A percentile compares a stretch with the other conserved stretches of the same genome.
Conservation (phyloP, 2,888 invertebrate species). For the Xiphydria camelus region DNA sequence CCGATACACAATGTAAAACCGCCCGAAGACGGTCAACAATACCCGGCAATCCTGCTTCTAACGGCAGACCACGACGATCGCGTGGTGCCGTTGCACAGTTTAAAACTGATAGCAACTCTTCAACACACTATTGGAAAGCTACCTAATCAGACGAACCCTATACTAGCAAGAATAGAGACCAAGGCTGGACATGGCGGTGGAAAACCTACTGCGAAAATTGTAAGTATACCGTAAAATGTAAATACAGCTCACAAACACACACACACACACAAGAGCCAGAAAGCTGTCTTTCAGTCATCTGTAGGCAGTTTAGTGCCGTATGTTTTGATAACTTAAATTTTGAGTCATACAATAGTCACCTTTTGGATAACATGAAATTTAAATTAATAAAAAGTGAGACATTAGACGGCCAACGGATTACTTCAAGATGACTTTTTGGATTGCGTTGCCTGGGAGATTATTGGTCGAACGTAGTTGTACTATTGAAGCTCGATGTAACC, state of each 20-base stretch:
- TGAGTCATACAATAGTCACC: too few relatives aligned
- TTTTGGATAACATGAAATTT: too few relatives aligned
- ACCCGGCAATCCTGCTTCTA: slow-evolving; percentile 87
- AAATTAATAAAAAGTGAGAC: too few relatives aligned
- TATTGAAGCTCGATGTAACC: too few relatives aligned
- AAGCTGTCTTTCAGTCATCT: too few relatives aligned
- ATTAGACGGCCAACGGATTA: too few relatives aligned
- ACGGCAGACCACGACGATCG: slow-evolving; percentile 99
- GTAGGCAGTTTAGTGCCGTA: neutral
- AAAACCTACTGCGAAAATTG: slow-evolving; percentile 92
- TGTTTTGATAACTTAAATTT: slow-evolving; percentile 1
- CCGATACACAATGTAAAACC: slow-evolving; percentile 87
- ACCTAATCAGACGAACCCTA: slow-evolving; percentile 76
- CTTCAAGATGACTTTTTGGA: too few relatives aligned
- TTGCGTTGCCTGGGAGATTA: neutral
- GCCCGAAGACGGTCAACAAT: slow-evolving; percentile 71
- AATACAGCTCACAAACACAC: neutral
- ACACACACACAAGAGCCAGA: neutral
- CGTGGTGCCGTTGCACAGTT: slow-evolving; percentile 95
- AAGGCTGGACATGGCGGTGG: slow-evolving; percentile 97
- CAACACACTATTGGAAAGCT: slow-evolving; percentile 73
- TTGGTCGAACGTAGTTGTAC: too few relatives aligned
- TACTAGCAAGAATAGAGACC: slow-evolving; percentile 88
- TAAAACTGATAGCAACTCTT: slow-evolving; percentile 91
- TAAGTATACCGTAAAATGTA: slow-evolving; percentile 55